These are phyloP conservation scores for Okapia johnstoni DNA, from an alignment of 2,113 vertebrate genomes.

Conservation along the genomic window DNA sequence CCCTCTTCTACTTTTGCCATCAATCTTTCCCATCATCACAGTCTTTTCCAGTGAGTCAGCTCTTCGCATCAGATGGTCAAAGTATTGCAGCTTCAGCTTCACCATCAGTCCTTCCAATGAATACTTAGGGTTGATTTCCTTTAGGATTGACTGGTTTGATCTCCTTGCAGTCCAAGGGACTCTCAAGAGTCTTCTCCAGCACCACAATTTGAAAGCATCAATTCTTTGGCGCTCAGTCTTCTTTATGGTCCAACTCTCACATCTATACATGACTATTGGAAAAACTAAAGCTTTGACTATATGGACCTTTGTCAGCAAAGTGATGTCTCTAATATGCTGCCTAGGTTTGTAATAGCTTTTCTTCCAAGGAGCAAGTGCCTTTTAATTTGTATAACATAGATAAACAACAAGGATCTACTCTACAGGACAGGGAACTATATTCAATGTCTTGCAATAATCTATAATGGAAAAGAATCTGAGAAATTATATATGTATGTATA, in stretches of 20 bases:
- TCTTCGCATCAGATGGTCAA: neutral
- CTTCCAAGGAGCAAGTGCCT: neutral
- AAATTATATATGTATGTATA: neutral
- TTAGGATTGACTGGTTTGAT: neutral
- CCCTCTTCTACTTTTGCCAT: neutral
- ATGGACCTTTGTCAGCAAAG: neutral
- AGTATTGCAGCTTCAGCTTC: neutral
- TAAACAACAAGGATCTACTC: neutral
- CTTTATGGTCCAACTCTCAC: neutral
- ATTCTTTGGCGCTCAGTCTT: accelerated
- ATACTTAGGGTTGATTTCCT: neutral
- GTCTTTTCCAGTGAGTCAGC: neutral
- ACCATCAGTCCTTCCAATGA: neutral
- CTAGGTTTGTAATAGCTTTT: neutral
- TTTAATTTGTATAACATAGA: neutral
- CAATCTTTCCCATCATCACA: neutral
- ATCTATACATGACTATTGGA: neutral
- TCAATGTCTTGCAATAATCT: neutral
- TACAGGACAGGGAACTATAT: neutral
- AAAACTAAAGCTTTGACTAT: neutral
- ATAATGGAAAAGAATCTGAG: neutral
- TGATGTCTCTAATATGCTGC: neutral
- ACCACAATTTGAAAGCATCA: neutral
- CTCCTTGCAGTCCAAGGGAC: neutral
- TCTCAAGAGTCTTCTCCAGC: neutral